Evolutionary conservation across 2,113 vertebrate species (phyloP).

Genomic region (Rana temporaria): DNA sequence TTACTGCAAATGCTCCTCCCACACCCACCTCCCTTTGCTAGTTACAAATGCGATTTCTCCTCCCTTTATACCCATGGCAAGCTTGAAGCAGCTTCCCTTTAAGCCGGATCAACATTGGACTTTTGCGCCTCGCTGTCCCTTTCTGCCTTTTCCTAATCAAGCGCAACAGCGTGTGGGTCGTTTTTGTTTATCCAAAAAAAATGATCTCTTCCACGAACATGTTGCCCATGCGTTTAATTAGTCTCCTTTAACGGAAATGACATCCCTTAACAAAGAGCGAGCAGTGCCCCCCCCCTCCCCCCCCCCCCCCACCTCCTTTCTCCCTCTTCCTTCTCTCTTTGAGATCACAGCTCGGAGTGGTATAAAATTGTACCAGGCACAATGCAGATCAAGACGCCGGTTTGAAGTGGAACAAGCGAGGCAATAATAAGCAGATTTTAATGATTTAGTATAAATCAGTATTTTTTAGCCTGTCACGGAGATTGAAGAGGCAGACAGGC

Average conservation of each 20-base stretch:
- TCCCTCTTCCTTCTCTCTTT: slow-evolving; percentile 78
- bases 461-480: slow-evolving; percentile 90
- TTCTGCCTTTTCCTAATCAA: no score
- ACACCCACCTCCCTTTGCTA: no score
- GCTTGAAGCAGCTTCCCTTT: no score
- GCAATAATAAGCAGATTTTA: slow-evolving; percentile 92
- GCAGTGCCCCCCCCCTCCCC: slow-evolving; percentile 76
- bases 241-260: slow-evolving; percentile 80
- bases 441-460: slow-evolving; percentile 94
- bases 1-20: no score
- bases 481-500: slow-evolving; percentile 90
- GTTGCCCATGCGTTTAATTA: slow-evolving; percentile 80
- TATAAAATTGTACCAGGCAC: slow-evolving; percentile 81
- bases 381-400: slow-evolving; percentile 79
- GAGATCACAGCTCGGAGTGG: slow-evolving; percentile 82
- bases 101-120: no score
- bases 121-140: no score
- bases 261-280: slow-evolving; percentile 81
- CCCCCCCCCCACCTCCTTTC: slow-evolving; percentile 75
- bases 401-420: slow-evolving; percentile 81
- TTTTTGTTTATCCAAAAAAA: no score
- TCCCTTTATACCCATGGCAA: no score
- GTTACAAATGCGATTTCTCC: no score
- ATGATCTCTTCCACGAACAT: slow-evolving; percentile 65
- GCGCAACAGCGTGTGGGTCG: no score